Conservation (phyloP, 2,113 vertebrate genomes). For the Tursiops truncatus region DNA sequence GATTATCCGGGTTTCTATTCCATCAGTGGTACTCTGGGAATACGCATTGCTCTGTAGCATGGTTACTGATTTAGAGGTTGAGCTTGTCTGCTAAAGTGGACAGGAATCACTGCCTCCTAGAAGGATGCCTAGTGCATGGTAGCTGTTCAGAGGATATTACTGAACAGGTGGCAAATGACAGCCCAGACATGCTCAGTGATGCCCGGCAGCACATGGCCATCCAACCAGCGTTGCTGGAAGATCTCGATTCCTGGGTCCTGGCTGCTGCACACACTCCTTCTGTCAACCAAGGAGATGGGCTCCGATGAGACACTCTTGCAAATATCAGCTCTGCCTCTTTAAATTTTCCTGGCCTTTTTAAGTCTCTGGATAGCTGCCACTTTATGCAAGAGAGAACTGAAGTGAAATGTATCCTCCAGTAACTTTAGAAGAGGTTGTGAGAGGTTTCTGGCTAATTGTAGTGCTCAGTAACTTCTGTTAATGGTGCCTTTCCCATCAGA, state of each 20-base stretch:
- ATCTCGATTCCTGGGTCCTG: not conserved
- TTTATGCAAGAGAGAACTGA: slow-evolving; percentile 19
- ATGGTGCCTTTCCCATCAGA: not conserved
- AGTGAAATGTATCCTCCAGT: slow-evolving; percentile 25
- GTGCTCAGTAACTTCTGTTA: not conserved
- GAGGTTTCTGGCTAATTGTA: slow-evolving; percentile 28
- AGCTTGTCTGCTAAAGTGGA: not conserved
- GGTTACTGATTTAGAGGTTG: not conserved
- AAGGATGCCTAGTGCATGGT: not conserved
- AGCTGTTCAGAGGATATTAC: not conserved
- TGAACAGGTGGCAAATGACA: not conserved
- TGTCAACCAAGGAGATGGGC: not conserved
- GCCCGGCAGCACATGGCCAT: not conserved
- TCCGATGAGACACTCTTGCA: not conserved
- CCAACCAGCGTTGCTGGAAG: not conserved
- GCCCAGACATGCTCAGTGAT: not conserved
- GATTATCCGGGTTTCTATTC: not conserved
- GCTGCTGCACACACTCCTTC: not conserved
- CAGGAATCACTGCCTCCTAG: not conserved
- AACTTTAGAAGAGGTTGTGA: slow-evolving; percentile 23
- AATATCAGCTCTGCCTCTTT: slow-evolving; percentile 38
- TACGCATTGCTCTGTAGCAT: too few relatives aligned
- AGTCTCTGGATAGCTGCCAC: slow-evolving; percentile 44
- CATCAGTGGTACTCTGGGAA: not conserved
- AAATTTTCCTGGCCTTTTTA: slow-evolving; percentile 44